Conservation (phyloP, 2,888 invertebrate genomes). For the Leptopterna dolabrata region DNA sequence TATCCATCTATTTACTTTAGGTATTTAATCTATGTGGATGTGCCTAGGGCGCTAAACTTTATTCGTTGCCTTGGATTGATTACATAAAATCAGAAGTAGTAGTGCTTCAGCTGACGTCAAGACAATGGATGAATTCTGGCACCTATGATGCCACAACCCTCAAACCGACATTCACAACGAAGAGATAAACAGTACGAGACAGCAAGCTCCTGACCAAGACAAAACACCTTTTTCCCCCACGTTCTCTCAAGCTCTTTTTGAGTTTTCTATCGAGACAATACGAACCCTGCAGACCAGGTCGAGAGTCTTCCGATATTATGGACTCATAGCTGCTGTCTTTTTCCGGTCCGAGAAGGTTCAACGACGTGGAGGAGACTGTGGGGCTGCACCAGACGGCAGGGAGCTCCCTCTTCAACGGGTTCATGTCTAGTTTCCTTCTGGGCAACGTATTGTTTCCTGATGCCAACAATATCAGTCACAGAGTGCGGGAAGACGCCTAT, state of each 20-base stretch:
- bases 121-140: background rate
- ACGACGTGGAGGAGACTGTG: background rate
- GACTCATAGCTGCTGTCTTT: background rate
- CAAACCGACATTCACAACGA: background rate
- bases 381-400: constrained; percentile 32
- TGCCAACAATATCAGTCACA: background rate
- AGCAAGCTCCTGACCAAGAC: background rate
- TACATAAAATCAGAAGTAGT: no score
- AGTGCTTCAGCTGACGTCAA: no score
- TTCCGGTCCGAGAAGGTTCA: background rate
- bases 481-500: background rate
- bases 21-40: no score
- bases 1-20: no score
- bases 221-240: background rate
- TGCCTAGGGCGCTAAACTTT: no score
- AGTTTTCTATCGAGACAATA: background rate
- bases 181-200: background rate
- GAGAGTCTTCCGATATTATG: background rate
- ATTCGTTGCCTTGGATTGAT: no score
- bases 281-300: background rate
- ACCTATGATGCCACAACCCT: background rate
- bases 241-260: background rate
- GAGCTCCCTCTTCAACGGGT: constrained; percentile 7
- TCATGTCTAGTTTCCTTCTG: constrained; percentile 20
- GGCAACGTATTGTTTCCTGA: constrained; percentile 30